Base-by-base conservation (phyloP, 1,140 invertebrate species). In the Bicyclus anynana region DNA sequence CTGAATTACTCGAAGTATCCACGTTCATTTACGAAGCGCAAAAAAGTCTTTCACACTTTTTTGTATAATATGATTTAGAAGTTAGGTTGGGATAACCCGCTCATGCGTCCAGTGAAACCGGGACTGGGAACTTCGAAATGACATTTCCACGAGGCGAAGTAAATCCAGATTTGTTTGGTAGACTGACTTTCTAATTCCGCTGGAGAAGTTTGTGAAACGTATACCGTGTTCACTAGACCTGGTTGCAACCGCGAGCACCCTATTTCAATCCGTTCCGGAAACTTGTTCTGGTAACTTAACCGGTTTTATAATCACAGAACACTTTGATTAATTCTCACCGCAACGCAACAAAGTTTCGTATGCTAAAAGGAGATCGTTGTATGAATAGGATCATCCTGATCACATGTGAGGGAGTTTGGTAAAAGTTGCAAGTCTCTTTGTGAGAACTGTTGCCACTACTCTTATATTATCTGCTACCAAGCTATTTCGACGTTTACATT, bases 141-240 rank as follows among this genome's bases (percentile, higher is more conserved):
- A 82, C 79, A 85, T 80, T 84, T 73, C 59, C 78, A 81, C 74
- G 70, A 67, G 59, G 62, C 67, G 59, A 64, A 79, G 73, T 76
- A 85, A 85, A 83, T 77, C 81, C 83, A 84, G 80, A 87, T 87
- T 87, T 84, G 83, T 78, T 76, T 81, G 76, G 66, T 73, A 71
- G 74, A 81, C 73, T 84, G 84, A 85, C 83, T 87, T 84, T 82
- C 78, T 87, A 87, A 87, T 87, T 84, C 78, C 67, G 56, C 58
- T 68, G 67, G 65, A 72, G 73, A 86, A 87, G 74, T 87, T 87
- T 79, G 69, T 87, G 74, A 85, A 87, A 87, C 80, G 81, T 80
- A 84, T 84, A 75, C 79, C 77, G 74, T 87, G 83, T 87, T 68
- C 73, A 65, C 58, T 74, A 74, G 80, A 77, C 75, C 76, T 81